Evolutionary conservation across 2,888 invertebrate genomes (phyloP).

Genomic region (Iphiclides podalirius): DNA sequence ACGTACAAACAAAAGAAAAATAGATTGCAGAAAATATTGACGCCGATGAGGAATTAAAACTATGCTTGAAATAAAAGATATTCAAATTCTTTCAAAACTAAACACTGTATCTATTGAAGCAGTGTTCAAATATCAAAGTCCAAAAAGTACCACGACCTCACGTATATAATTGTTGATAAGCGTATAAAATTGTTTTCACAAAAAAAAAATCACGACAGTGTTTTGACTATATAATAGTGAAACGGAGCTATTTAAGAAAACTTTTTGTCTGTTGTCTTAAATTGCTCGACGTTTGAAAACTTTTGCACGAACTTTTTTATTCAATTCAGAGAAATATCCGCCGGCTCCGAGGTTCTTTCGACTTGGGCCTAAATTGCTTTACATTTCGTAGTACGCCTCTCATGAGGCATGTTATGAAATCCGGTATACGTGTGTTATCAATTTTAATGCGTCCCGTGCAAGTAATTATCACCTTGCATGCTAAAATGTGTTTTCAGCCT

Average conservation of each 20-base stretch:
- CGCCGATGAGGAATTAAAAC: too few relatives aligned
- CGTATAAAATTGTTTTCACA: too few relatives aligned
- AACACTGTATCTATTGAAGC: too few relatives aligned
- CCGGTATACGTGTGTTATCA: conserved; percentile 20
- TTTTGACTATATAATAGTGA: too few relatives aligned
- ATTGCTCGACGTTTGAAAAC: conserved; percentile 14
- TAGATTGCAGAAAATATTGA: too few relatives aligned
- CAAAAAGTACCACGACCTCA: too few relatives aligned
- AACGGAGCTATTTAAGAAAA: conserved; percentile 11
- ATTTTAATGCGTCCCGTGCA: conserved; percentile 11
- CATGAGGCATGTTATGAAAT: conserved; percentile 28
- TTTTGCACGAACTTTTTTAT: conserved; percentile 15
- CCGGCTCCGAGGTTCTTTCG: conserved; percentile 30
- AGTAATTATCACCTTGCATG: conserved; percentile 17
- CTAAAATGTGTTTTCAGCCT: conserved; percentile 3
- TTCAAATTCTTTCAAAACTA: too few relatives aligned
- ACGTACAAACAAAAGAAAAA: too few relatives aligned
- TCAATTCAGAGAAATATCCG: conserved; percentile 20
- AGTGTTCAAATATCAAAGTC: too few relatives aligned
- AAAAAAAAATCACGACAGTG: too few relatives aligned
- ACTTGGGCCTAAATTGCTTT: conserved; percentile 33
- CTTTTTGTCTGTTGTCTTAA: conserved; percentile 19
- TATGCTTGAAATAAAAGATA: too few relatives aligned
- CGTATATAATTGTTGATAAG: too few relatives aligned
- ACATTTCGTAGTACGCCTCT: conserved; percentile 34